A percentile compares a stretch with the other conserved stretches of the same genome.
phyloP scores from a whole-genome alignment of 1,140 invertebrate species.

The Aricia agestis region DNA sequence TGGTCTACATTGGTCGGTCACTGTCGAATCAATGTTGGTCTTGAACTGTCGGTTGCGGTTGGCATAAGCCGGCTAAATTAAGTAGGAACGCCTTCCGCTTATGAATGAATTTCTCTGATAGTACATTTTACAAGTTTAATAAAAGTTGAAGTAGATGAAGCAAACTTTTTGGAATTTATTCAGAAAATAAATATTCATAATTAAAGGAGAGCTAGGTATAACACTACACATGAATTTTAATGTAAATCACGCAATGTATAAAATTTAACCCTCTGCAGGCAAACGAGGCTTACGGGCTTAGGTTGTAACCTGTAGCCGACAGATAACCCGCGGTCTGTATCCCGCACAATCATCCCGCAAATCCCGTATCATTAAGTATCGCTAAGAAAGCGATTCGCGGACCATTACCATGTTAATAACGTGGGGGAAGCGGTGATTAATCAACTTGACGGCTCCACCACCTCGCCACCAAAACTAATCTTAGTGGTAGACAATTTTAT shows the following conservation, averaged over 20 bases:
- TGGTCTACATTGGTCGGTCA: too few species aligned
- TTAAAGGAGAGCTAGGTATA: too few species aligned
- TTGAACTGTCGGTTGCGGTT: too few species aligned
- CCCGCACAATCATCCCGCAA: conserved; percentile 68
- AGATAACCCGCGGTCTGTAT: conserved; percentile 55
- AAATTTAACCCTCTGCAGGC: conserved; percentile 19
- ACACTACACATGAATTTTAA: conserved; percentile 2
- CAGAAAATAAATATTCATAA: too few species aligned
- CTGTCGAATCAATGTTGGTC: too few species aligned
- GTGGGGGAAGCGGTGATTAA: conserved; percentile 68
- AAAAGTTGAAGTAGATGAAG: too few species aligned
- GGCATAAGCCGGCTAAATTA: too few species aligned
- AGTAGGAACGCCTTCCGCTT: too few species aligned
- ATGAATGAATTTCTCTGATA: too few species aligned
- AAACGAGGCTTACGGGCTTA: conserved; percentile 26
- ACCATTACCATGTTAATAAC: conserved; percentile 74
- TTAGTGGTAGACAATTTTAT: conserved; percentile 62
- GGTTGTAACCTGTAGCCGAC: conserved; percentile 43
- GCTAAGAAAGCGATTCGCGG: conserved; percentile 72
- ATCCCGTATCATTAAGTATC: conserved; percentile 73
- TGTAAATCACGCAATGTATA: not conserved
- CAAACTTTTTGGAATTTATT: too few species aligned
- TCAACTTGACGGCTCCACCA: conserved; percentile 61
- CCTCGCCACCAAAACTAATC: conserved; percentile 43
- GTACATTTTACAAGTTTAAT: not conserved